Conservation (phyloP, 2,888 invertebrate species). For the Mycalesis mineus region DNA sequence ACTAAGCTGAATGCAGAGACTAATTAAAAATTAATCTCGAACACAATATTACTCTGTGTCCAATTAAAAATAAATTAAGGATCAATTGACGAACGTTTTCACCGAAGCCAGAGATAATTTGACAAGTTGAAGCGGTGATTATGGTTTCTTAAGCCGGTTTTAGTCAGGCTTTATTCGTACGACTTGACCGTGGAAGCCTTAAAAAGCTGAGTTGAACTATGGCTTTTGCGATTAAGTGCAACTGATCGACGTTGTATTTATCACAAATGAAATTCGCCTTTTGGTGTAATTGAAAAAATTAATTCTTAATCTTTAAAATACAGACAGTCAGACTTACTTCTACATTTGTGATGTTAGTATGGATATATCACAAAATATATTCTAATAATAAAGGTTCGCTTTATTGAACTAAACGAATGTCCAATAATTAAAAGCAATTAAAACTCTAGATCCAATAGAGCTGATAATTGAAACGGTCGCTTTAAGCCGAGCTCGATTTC, state of each 20-base stretch:
- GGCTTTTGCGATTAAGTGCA: neutral
- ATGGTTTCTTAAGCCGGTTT: neutral
- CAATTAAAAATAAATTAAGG: neutral
- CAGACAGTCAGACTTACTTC: too few species aligned
- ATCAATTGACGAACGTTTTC: neutral
- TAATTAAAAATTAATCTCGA: neutral
- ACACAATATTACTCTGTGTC: neutral
- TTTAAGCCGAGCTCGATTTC: slow-evolving; percentile 3
- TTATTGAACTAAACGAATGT: neutral
- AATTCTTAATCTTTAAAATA: too few species aligned
- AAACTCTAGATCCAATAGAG: slow-evolving; percentile 17
- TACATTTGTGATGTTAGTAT: too few species aligned
- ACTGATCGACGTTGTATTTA: too few species aligned
- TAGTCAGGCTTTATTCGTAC: neutral
- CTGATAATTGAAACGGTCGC: slow-evolving; percentile 16
- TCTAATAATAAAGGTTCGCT: too few species aligned
- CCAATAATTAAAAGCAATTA: slow-evolving; percentile 23
- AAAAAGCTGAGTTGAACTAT: neutral
- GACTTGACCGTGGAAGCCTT: neutral
- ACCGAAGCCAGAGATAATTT: neutral
- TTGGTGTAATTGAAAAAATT: too few species aligned
- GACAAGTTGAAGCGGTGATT: neutral
- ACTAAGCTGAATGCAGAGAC: neutral
- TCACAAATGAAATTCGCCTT: too few species aligned
- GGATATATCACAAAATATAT: too few species aligned